Evolutionary conservation across 2,888 invertebrate species (phyloP), one percentile per base, ranked within the genome.

Genomic region (Bombylius major): DNA sequence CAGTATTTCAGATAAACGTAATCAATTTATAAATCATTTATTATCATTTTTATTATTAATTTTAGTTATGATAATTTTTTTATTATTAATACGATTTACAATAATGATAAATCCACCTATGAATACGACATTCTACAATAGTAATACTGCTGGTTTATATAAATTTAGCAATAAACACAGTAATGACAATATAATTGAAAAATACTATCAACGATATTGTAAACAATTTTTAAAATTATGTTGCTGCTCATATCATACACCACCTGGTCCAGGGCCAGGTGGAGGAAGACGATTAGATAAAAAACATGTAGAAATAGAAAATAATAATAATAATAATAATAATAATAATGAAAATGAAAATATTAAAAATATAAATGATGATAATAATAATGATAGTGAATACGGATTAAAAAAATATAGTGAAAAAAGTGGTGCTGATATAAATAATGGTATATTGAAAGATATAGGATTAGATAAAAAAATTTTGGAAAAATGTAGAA

Each of bases 251-350:
- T 60, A 60, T 58, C 56, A 56, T 42, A 56, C 53, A 45, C 58
- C 60, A 34, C 58, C 60, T 23, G 60, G 60, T 23, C 60, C 60
- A 5, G 60, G 60, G 12, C 60, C 60, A 5, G 59, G 59, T 39
- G 54, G 54, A 7, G 54, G 54, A 34, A 13, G 32, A 13, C 13
- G 44, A 32, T 14, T 34, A 36, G 50, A 54, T 49, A 32, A 49
- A 11, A 32, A 49, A 12, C 6, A 49, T 49, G 23, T 2, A 4
- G 8, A 33, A 7, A 23, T 13, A 3, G 33, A 13, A 13, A 48
- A 33, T 46, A 47, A 34, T 46, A 52, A 46, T 46, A 46, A 46
- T 46, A 34, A 34, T 52, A 52, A 34, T 50, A 50, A 50, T 50
- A 50, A 34, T 50, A 50, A 50, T 50, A 39, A 36, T 14, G 36